Conservation (phyloP, 2,113 vertebrate species). For the Brachyistius frenatus region DNA sequence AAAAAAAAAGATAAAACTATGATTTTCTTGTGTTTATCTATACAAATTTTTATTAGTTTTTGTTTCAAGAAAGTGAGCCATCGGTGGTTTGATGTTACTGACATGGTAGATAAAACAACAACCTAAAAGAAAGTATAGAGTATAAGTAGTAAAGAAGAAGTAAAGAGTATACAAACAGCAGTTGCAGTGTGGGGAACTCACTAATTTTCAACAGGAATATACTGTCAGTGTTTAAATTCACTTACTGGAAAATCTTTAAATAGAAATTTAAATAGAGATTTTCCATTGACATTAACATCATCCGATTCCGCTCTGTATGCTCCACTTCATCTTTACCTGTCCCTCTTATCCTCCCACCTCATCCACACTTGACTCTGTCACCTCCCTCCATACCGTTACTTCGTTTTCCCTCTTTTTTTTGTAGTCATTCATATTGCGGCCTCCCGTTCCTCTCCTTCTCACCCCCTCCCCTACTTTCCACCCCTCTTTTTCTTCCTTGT, state of each 20-base stretch:
- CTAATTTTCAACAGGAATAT: too few species aligned
- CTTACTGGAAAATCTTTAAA: too few species aligned
- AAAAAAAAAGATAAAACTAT: too few species aligned
- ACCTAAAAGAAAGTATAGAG: too few species aligned
- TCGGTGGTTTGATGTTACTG: neutral
- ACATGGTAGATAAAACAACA: neutral
- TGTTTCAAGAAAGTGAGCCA: neutral
- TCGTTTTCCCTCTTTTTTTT: slow-evolving; percentile 13
- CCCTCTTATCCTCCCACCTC: slow-evolving; percentile 26
- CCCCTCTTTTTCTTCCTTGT: slow-evolving; percentile 27
- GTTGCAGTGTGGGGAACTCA: too few species aligned
- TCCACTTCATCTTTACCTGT: slow-evolving; percentile 19
- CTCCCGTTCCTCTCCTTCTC: neutral
- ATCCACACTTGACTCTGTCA: slow-evolving; percentile 38
- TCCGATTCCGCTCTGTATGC: slow-evolving; percentile 9
- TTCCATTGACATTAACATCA: neutral
- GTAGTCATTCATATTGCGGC: slow-evolving; percentile 37
- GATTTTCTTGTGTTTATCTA: neutral
- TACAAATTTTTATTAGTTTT: too few species aligned
- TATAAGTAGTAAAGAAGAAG: too few species aligned
- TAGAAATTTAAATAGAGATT: neutral
- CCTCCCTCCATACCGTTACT: slow-evolving; percentile 27
- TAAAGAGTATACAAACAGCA: too few species aligned
- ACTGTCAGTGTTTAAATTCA: too few species aligned
- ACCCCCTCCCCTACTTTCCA: neutral